These are phyloP conservation scores for Hephaestus fuliginosus DNA, from an alignment of 2,797 vertebrate genomes.

Conservation along the genomic window DNA sequence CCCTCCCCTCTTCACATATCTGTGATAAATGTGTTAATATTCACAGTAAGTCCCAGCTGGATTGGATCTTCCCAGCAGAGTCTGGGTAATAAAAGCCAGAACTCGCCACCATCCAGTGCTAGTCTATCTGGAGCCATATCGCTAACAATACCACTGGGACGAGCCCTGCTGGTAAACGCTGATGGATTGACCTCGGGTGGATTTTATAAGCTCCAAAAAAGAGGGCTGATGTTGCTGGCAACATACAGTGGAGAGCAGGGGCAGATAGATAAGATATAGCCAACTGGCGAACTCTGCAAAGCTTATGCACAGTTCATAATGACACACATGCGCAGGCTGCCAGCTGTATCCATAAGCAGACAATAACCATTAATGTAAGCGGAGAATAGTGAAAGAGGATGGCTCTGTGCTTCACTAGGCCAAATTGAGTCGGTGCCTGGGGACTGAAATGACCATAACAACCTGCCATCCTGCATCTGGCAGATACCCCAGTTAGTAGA, in stretches of 20 bases:
- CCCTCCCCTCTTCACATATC: not conserved
- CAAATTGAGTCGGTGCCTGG: slow-evolving; percentile 22
- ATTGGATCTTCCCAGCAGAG: slow-evolving; percentile 45
- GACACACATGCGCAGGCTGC: slow-evolving; percentile 49
- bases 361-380: slow-evolving; percentile 55
- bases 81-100: slow-evolving; percentile 60
- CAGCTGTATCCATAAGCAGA: slow-evolving; percentile 61
- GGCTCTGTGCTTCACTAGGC: slow-evolving; percentile 26
- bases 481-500: not conserved
- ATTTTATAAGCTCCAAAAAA: slow-evolving; percentile 62
- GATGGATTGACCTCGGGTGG: slow-evolving; percentile 59
- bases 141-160: slow-evolving; percentile 55
- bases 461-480: slow-evolving; percentile 14
- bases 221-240: slow-evolving; percentile 26
- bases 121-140: slow-evolving; percentile 44
- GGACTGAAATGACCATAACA: slow-evolving; percentile 39
- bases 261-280: slow-evolving; percentile 31
- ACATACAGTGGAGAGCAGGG: not conserved
- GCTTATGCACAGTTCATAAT: slow-evolving; percentile 50
- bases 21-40: slow-evolving; percentile 69
- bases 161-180: slow-evolving; percentile 33
- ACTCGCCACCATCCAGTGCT: slow-evolving; percentile 30
- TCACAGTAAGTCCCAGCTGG: slow-evolving; percentile 31
- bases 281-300: slow-evolving; percentile 53
- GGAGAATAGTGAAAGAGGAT: slow-evolving; percentile 26